Evolutionary conservation across 1,140 invertebrate genomes (phyloP), one percentile per base, ranked within the genome.

Genomic region (Whitmania pigra): DNA sequence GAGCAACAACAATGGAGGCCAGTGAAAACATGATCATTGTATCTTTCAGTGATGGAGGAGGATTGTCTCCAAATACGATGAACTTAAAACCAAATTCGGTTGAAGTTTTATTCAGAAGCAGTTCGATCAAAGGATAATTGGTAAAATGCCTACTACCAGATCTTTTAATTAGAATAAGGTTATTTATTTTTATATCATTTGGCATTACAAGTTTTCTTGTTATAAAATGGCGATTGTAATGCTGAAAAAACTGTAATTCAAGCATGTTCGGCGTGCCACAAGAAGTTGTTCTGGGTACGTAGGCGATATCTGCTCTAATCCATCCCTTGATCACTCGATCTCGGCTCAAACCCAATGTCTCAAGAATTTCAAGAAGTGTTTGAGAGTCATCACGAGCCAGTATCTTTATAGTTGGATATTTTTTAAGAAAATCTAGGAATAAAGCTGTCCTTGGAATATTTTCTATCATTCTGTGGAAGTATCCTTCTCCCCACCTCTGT

Each of bases 1-100:
- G 68, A 0, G 53, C 73, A 20, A 73, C 69, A 7, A 73, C 55
- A 27, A 73, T 73, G 29, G 63, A 17, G 40, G 73, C 73, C 40
- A 27, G 9, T 27, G 25, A 22, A 69, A 73, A 73, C 9, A 72
- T 9, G 36, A 6, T 53, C 27, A 63, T 71, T 25, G 54, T 60
- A 18, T 40, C 29, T 1, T 9, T 18, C 15, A 71, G n/a, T 11
- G 63, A 36, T 22, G 73, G 73, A 31, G 63, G 29, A n/a, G 53
- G 73, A 18, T 71, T 66, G 36, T 73, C 73, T 22, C 27, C 22
- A 71, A 71, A 73, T 5, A 71, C 53, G 18, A 36, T 25, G 15
- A 54, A 53, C n/a, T 22, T 18, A 3, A 73, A 60, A 60, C 53
- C 67, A 69, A 29, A 60, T 31, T 71, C 40, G 5, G 0, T 29